These are phyloP conservation scores for Takifugu bimaculatus DNA, from an alignment of 2,113 vertebrate genomes.

Conservation along the genomic window DNA sequence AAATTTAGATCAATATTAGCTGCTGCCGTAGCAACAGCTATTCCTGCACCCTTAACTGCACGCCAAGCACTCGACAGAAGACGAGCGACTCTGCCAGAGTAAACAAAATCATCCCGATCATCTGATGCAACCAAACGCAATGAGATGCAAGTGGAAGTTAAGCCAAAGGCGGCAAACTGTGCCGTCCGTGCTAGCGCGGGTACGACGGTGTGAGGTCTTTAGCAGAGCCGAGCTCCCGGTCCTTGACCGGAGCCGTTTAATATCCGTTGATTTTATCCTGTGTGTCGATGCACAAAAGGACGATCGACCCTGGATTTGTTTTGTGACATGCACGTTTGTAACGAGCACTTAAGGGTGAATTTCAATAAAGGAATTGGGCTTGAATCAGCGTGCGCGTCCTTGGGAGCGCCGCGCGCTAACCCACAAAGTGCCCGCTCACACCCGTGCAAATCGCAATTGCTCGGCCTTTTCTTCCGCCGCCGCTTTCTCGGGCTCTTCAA, in stretches of 20 bases:
- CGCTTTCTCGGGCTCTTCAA: conserved; percentile 35
- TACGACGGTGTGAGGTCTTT: conserved; percentile 35
- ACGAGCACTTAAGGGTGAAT: conserved; percentile 62
- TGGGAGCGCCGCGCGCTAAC: conserved; percentile 43
- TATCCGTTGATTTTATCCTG: conserved; percentile 53
- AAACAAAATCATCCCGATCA: conserved; percentile 63
- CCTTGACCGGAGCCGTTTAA: conserved; percentile 59
- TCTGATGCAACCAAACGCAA: conserved; percentile 69
- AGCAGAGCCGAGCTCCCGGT: conserved; percentile 32
- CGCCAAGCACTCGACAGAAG: conserved; percentile 52
- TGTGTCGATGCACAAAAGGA: conserved; percentile 33
- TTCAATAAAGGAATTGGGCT: conserved; percentile 66
- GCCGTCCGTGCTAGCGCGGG: conserved; percentile 15
- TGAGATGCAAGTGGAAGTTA: conserved; percentile 37
- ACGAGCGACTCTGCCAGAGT: conserved; percentile 52
- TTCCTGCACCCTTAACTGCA: conserved; percentile 52
- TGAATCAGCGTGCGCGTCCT: conserved; percentile 54
- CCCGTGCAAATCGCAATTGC: conserved; percentile 48
- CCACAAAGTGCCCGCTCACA: conserved; percentile 37
- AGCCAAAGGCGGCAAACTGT: conserved; percentile 20
- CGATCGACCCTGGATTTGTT: conserved; percentile 48
- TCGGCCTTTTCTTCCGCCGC: neutral
- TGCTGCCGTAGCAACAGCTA: conserved; percentile 60
- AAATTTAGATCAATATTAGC: conserved; percentile 60
- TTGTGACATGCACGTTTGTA: conserved; percentile 52